Conservation (phyloP, 23 tunicate genomes). For the Aplidium turbinatum region DNA sequence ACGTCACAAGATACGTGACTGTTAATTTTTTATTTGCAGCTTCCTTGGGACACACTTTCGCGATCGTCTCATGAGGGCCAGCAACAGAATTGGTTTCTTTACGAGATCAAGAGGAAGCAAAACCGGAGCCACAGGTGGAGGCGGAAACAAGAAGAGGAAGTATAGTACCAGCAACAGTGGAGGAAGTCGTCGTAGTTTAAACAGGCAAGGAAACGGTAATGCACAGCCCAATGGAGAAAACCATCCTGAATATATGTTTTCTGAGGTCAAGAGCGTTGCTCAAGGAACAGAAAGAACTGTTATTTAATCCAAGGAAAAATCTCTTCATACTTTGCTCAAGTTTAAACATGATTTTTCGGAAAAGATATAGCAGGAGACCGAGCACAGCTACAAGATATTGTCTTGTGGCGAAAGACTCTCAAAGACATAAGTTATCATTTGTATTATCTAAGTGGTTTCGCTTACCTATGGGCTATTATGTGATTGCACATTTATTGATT, state of each 20-base stretch:
- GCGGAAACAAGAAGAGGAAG: not conserved
- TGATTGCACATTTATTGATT: no score
- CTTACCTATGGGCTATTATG: no score
- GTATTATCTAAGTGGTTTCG: no score
- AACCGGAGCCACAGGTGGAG: not conserved
- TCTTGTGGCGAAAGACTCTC: no score
- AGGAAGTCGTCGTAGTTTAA: not conserved
- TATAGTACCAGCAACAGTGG: not conserved
- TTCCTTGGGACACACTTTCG: conserved; percentile 18
- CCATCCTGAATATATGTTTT: not conserved
- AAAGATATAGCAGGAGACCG: no score
- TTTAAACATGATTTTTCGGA: no score
- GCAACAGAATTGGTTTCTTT: not conserved
- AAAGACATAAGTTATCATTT: no score
- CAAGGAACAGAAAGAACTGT: conserved; percentile 14
- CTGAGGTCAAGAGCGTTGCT: not conserved
- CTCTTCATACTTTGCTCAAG: no score
- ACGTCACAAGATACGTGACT: no score
- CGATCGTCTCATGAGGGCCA: conserved; percentile 4
- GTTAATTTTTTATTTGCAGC: no score
- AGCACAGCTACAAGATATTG: no score
- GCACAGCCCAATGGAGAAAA: not conserved
- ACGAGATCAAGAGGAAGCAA: not conserved
- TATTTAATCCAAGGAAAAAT: no score
- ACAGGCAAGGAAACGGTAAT: not conserved